A percentile compares a stretch with the other conserved stretches of the same genome.
Evolutionary conservation across 2,113 vertebrate species (phyloP).

Genomic region (Falcunculus frontatus): DNA sequence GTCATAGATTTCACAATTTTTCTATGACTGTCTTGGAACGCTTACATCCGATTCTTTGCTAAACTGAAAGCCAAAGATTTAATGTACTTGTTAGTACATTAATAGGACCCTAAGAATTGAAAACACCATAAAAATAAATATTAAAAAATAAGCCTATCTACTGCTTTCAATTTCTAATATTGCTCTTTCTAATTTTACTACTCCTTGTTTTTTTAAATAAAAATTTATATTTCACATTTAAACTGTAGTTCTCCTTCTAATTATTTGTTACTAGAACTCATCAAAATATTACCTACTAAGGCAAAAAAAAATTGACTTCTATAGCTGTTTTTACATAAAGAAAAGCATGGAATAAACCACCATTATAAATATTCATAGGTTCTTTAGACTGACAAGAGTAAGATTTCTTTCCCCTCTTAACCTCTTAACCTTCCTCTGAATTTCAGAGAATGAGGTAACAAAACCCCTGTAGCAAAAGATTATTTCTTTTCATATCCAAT

Average conservation of each 20-base stretch:
- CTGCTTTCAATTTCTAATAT: not conserved
- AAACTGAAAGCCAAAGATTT: not conserved
- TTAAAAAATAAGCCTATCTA: not conserved
- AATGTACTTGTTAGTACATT: not conserved
- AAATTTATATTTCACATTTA: not conserved
- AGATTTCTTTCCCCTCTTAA: not conserved
- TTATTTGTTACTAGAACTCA: not conserved
- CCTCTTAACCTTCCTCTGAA: not conserved
- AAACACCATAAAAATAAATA: not conserved
- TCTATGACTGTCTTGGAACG: not conserved
- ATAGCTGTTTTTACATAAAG: not conserved
- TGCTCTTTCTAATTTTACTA: not conserved
- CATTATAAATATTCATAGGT: not conserved
- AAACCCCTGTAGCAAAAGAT: not conserved
- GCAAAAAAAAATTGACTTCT: not conserved
- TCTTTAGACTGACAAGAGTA: not conserved
- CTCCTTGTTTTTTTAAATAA: not conserved
- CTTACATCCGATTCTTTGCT: not conserved
- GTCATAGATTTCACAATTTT: not conserved
- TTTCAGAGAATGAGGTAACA: not conserved
- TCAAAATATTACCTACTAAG: not conserved
- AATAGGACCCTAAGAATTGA: not conserved
- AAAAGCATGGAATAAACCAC: accelerated
- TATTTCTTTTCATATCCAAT: not conserved
- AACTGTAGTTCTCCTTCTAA: not conserved